phyloP scores from a whole-genome alignment of 2,797 vertebrate genomes.

The Parotocinclus haroldoi region DNA sequence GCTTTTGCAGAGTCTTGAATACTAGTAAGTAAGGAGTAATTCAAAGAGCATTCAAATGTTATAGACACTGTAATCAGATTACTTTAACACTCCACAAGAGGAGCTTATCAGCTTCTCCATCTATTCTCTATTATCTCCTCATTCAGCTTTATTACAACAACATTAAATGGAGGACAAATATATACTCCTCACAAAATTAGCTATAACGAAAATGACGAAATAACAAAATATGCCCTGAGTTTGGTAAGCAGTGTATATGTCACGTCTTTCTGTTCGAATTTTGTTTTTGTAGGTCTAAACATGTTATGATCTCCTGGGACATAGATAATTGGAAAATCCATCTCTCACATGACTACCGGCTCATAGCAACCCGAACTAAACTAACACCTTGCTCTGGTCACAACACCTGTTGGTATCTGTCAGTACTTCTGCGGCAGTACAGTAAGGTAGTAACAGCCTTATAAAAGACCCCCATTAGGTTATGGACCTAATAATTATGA shows the following conservation, averaged over 20 bases:
- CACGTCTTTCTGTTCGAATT: no score
- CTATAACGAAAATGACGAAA: no score
- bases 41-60: not conserved
- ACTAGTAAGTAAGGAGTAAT: not conserved
- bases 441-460: slow-evolving; percentile 26
- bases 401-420: slow-evolving; percentile 40
- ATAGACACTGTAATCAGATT: not conserved
- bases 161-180: no score
- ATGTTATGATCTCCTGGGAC: no score
- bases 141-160: no score
- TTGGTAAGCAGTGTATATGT: no score
- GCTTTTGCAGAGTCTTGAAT: no score
- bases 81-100: not conserved
- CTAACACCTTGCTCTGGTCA: slow-evolving; percentile 34
- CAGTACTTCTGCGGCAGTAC: slow-evolving; percentile 56
- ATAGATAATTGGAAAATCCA: slow-evolving; percentile 5
- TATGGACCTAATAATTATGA: slow-evolving; percentile 59
- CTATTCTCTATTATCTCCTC: no score
- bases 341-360: slow-evolving; percentile 39
- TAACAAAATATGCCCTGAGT: no score
- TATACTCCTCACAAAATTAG: no score
- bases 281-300: no score
- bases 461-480: slow-evolving; percentile 55
- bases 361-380: slow-evolving; percentile 41
- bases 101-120: no score